Evolutionary conservation across 2,797 vertebrate species (phyloP).

Genomic region (Channallabes apus): DNA sequence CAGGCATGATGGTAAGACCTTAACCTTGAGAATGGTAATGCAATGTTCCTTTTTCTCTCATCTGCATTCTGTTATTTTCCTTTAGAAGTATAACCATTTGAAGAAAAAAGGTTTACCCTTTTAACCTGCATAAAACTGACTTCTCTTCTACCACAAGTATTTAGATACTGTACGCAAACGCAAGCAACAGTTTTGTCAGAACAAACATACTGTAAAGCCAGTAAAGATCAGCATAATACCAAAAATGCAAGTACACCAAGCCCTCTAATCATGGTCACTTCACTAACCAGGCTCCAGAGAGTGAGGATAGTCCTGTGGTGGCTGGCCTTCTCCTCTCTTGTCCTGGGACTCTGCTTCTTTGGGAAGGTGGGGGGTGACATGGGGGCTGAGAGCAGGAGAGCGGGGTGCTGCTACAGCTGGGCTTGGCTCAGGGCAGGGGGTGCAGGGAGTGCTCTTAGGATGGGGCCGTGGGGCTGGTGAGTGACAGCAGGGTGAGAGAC

Average conservation of each 20-base stretch:
- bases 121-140: slow-evolving; percentile 8
- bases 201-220: neutral
- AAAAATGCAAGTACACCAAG: neutral
- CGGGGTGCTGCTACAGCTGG: slow-evolving; percentile 79
- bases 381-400: slow-evolving; percentile 83
- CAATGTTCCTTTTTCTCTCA: slow-evolving; percentile 50
- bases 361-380: slow-evolving; percentile 75
- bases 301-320: slow-evolving; percentile 80
- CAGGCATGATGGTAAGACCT: slow-evolving; percentile 49
- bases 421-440: slow-evolving; percentile 73
- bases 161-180: neutral
- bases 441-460: slow-evolving; percentile 78
- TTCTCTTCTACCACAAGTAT: slow-evolving; percentile 4
- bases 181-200: neutral
- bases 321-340: slow-evolving; percentile 81
- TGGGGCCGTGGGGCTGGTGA: slow-evolving; percentile 80
- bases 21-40: slow-evolving; percentile 60
- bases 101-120: slow-evolving; percentile 18
- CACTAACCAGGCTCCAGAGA: slow-evolving; percentile 86
- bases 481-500: slow-evolving; percentile 87
- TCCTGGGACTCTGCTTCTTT: slow-evolving; percentile 79
- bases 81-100: slow-evolving; percentile 26
- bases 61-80: slow-evolving; percentile 40
- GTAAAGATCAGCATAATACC: neutral
- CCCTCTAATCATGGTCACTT: neutral